These are phyloP conservation scores for Pterostichus madidus DNA, from an alignment of 2,888 invertebrate genomes.

Conservation along the genomic window DNA sequence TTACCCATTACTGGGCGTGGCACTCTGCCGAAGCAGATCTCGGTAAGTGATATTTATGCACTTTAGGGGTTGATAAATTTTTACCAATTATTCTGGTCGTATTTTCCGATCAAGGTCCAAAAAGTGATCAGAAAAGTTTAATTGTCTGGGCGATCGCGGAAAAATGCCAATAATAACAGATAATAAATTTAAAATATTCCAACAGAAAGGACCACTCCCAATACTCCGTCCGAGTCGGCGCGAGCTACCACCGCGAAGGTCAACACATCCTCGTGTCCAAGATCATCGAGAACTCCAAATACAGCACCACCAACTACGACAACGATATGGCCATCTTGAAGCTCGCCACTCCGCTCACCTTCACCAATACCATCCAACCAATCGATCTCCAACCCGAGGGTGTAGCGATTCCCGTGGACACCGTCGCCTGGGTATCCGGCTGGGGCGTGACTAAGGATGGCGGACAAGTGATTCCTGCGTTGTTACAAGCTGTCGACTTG, in stretches of 20 bases:
- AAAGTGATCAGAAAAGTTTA: no score
- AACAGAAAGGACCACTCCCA: conserved; percentile 9
- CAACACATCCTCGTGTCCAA: neutral
- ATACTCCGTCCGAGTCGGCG: conserved; percentile 44
- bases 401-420: conserved; percentile 5
- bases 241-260: conserved; percentile 4
- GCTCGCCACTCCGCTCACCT: conserved; percentile 1
- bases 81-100: no score
- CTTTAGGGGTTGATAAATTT: no score
- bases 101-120: no score
- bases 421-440: conserved; percentile 15
- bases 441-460: conserved; percentile 41
- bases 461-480: neutral
- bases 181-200: neutral
- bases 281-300: neutral
- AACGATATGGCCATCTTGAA: conserved; percentile 54
- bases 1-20: no score
- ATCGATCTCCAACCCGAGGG: conserved; percentile 2
- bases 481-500: neutral
- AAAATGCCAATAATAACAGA: neutral
- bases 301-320: neutral
- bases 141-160: no score
- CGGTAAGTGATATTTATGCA: no score
- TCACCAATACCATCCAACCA: neutral
- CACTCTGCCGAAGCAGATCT: no score